A percentile compares a stretch with the other conserved stretches of the same genome.
These are phyloP conservation scores for Mastigias papua DNA, from an alignment of 30 jellyfish, hydroid and myxozoan species.

Conservation along the genomic window DNA sequence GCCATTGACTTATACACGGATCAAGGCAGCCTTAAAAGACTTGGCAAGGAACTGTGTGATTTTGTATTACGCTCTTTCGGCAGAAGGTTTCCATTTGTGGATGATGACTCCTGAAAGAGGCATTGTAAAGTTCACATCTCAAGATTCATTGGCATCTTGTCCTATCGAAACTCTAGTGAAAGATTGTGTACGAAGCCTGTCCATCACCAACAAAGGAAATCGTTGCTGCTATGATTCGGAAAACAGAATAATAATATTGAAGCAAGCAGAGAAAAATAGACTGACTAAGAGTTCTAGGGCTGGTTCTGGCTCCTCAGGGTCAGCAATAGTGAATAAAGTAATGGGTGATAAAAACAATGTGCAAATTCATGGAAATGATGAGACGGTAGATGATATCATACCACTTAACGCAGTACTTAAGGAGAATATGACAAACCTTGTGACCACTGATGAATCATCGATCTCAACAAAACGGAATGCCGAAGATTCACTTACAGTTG, in stretches of 20 bases:
- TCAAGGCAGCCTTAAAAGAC: not conserved
- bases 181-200: slow-evolving; percentile 36
- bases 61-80: slow-evolving; percentile 38
- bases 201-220: slow-evolving; percentile 57
- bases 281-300: not conserved
- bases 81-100: slow-evolving; percentile 56
- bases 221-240: slow-evolving; percentile 66
- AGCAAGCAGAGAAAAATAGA: not conserved
- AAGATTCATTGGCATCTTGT: slow-evolving; percentile 36
- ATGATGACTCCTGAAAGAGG: slow-evolving; percentile 65
- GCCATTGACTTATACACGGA: slow-evolving; percentile 29
- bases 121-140: slow-evolving; percentile 33
- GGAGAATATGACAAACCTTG: no score
- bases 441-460: no score
- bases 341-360: no score
- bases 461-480: no score
- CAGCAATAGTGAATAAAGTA: not conserved
- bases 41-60: slow-evolving; percentile 21
- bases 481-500: not conserved
- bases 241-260: slow-evolving; percentile 5
- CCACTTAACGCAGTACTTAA: no score
- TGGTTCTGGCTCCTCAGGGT: not conserved
- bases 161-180: slow-evolving; percentile 55
- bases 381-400: no score
- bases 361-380: no score